Evolutionary conservation across 2,797 vertebrate genomes (phyloP), one percentile per base, ranked within the genome.

Genomic region (Xenops minutus): DNA sequence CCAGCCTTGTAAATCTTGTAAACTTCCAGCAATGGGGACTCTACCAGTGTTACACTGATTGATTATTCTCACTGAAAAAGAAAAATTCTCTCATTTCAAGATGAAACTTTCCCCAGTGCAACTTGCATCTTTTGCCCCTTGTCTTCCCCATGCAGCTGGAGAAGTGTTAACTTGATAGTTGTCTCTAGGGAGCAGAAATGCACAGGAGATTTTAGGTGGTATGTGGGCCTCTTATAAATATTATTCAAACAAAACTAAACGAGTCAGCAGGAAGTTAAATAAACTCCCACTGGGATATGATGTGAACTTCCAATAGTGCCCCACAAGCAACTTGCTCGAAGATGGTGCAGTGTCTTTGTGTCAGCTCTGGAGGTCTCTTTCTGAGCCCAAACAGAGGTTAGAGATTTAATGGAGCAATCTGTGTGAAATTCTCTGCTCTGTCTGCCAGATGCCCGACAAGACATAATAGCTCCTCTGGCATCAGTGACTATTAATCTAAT

Each of bases 401-500:
- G 9, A 26, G 78, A 52, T 48, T 85, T 91, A 52, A 56, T 66
- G 68, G 59, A 80, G 61, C 69, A 84, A 86, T 84, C 69, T 66
- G 55, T 64, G 64, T 84, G 87, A 89, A 86, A 77, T 66, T 82
- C 75, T 91, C 51, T 5, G 1, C 79, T 93, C 75, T 79, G 23
- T 44, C 68, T 76, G 82, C 91, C 67, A 90, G 89, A 80, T 88
- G 71, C 77, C 81, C 84, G 54, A 71, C 54, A 74, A 59, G 85
- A 75, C 78, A 78, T 78, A 89, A 89, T 62, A 66, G 85, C 62
- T 89, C 34, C 71, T 81, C 54, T 72, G 88, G 71, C 82, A 93
- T 82, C 78, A 64, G 32, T 34, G 66, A 61, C 83, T 83, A 56
- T 85, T 92, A 94, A 81, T 96, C 85, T 84, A 66, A 89, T 91